A percentile compares a stretch with the other conserved stretches of the same genome.
Evolutionary conservation across 2,113 vertebrate genomes (phyloP).

Genomic region (Rhombomys opimus): DNA sequence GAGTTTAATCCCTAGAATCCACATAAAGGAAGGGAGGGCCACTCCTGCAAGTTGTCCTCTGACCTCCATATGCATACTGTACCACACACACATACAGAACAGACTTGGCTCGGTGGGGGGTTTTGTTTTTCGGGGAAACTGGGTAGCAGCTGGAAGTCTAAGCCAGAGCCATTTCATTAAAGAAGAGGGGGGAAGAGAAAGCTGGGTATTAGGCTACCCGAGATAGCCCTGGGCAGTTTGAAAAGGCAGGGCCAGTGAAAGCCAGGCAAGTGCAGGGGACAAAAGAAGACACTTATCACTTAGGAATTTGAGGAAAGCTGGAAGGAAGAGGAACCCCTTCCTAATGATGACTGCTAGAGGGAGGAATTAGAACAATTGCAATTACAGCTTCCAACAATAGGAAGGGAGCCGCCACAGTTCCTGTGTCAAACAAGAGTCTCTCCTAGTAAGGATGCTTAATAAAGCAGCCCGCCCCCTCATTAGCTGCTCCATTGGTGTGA

Average conservation of each 20-base stretch:
- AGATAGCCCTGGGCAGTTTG: not conserved
- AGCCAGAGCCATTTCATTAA: not conserved
- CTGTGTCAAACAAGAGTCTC: constrained; percentile 69
- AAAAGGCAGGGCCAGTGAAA: not conserved
- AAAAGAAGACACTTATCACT: not conserved
- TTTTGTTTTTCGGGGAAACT: not conserved
- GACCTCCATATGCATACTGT: too few species aligned
- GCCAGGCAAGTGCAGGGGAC: not conserved
- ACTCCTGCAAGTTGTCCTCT: not conserved
- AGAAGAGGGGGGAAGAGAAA: not conserved
- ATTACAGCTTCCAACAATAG: constrained; percentile 82
- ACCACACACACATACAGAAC: not conserved
- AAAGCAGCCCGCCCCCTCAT: constrained; percentile 73
- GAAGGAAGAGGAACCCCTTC: constrained; percentile 27
- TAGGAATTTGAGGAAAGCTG: not conserved
- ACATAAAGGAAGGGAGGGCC: not conserved
- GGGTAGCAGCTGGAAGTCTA: not conserved
- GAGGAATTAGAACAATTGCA: constrained; percentile 73
- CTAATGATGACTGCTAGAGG: constrained; percentile 54
- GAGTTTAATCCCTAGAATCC: not conserved
- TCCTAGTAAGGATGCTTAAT: constrained; percentile 62
- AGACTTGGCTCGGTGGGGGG: not conserved
- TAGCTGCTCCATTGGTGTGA: constrained; percentile 47
- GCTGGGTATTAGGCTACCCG: not conserved
- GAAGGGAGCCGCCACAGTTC: constrained; percentile 51